A percentile compares a stretch with the other conserved stretches of the same genome.
These are phyloP conservation scores for Drosophila fuyamai DNA, from an alignment of 1,140 invertebrate species.

Conservation along the genomic window DNA sequence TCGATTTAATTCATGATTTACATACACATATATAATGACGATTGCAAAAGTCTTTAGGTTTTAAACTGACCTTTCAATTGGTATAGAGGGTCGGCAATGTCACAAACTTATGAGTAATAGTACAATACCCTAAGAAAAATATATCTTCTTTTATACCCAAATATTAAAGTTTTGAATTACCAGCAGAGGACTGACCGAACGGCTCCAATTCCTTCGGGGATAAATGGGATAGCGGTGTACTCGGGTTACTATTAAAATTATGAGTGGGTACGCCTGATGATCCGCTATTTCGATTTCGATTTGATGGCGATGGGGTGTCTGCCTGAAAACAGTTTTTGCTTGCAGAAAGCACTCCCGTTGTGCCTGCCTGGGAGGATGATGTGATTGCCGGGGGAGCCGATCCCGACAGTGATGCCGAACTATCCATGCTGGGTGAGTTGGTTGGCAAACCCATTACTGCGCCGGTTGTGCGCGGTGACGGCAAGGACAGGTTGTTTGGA, in stretches of 20 bases:
- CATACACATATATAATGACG: too few species aligned
- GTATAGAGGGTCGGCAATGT: too few species aligned
- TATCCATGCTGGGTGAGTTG: conserved; percentile 87
- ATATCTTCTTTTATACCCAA: background rate
- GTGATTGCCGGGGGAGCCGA: conserved; percentile 17
- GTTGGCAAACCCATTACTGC: conserved; percentile 85
- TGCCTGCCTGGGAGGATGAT: conserved; percentile 6
- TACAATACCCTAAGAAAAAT: too few species aligned
- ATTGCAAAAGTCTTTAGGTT: too few species aligned
- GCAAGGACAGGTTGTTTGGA: conserved; percentile 90
- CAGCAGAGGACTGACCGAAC: conserved; percentile 44
- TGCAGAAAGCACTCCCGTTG: conserved; percentile 2
- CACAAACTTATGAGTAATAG: too few species aligned
- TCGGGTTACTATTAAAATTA: conserved; percentile 87
- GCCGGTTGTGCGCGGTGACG: conserved; percentile 89
- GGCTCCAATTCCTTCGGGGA: conserved; percentile 85
- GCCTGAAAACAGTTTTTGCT: conserved; percentile 60
- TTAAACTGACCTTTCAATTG: too few species aligned
- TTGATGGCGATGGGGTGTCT: conserved; percentile 63
- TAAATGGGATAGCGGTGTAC: conserved; percentile 89
- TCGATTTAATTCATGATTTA: too few species aligned
- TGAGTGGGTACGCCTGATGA: conserved; percentile 32
- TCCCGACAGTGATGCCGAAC: conserved; percentile 3
- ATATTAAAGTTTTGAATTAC: conserved; percentile 24
- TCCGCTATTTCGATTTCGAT: conserved; percentile 53